phyloP scores from a whole-genome alignment of 2,797 vertebrate species.

The Bucorvus abyssinicus region DNA sequence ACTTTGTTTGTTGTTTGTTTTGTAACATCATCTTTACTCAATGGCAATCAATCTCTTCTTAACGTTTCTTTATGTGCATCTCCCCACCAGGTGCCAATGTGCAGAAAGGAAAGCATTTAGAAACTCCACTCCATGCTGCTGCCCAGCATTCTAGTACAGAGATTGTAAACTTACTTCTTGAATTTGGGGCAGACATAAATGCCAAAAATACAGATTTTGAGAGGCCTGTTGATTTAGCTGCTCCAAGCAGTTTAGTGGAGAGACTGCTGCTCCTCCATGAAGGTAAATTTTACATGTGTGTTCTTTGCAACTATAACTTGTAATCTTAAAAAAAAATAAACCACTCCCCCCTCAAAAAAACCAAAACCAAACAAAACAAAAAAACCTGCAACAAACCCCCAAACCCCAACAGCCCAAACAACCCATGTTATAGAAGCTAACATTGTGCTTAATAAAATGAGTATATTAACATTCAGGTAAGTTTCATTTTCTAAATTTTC shows the following conservation, averaged over 20 bases:
- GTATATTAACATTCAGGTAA: neutral
- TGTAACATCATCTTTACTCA: neutral
- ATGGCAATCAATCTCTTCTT: neutral
- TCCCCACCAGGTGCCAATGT: slow-evolving; percentile 86
- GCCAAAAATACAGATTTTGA: slow-evolving; percentile 87
- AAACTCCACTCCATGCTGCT: slow-evolving; percentile 90
- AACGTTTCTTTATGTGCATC: rapidly evolving
- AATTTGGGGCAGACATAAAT: slow-evolving; percentile 93
- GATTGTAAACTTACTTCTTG: slow-evolving; percentile 86
- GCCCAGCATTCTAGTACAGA: slow-evolving; percentile 86
- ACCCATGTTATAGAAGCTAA: neutral
- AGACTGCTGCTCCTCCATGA: slow-evolving; percentile 87
- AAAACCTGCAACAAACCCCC: no score
- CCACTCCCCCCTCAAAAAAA: neutral
- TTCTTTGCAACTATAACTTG: neutral
- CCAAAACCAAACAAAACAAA: no score
- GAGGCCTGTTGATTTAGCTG: slow-evolving; percentile 87
- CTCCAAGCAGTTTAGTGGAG: slow-evolving; percentile 87
- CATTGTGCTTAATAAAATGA: neutral
- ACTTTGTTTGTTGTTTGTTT: neutral
- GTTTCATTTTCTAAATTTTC: neutral
- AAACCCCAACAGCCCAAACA: neutral
- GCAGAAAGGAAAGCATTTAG: slow-evolving; percentile 88
- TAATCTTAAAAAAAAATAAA: neutral
- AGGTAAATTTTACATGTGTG: slow-evolving; percentile 74